phyloP scores from a whole-genome alignment of 2,888 invertebrate genomes.

The Eilema depressum region DNA sequence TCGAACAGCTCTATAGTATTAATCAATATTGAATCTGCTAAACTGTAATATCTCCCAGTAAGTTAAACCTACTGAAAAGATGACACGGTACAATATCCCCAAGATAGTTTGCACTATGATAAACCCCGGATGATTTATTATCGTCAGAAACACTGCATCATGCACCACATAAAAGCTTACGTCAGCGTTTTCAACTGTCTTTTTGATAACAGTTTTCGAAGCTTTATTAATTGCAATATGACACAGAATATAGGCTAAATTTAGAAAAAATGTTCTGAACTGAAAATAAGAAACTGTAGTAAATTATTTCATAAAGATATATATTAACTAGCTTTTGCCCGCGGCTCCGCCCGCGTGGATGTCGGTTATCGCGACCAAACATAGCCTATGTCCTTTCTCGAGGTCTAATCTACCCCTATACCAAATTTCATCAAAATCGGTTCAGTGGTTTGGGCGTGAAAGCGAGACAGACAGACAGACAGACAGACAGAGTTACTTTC shows the following conservation, averaged over 20 bases:
- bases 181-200: slow-evolving; percentile 13
- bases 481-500: too few species aligned
- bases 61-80: not conserved
- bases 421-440: too few species aligned
- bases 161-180: slow-evolving; percentile 19
- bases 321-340: too few species aligned
- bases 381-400: too few species aligned
- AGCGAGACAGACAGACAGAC: too few species aligned
- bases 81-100: not conserved
- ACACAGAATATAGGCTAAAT: not conserved
- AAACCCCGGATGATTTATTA: slow-evolving; percentile 34
- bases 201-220: slow-evolving; percentile 16
- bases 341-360: too few species aligned
- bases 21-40: not conserved
- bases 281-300: too few species aligned
- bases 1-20: not conserved
- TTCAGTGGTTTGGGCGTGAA: too few species aligned
- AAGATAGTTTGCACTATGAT: slow-evolving; percentile 22
- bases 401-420: too few species aligned
- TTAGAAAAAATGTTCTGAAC: too few species aligned
- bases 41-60: not conserved
- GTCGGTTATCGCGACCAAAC: too few species aligned
- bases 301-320: too few species aligned
- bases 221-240: not conserved
- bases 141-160: slow-evolving; percentile 40